A percentile compares a stretch with the other conserved stretches of the same genome.
These are phyloP conservation scores for Trimorus sp. DNA, from an alignment of 2,888 invertebrate species.

Conservation along the genomic window DNA sequence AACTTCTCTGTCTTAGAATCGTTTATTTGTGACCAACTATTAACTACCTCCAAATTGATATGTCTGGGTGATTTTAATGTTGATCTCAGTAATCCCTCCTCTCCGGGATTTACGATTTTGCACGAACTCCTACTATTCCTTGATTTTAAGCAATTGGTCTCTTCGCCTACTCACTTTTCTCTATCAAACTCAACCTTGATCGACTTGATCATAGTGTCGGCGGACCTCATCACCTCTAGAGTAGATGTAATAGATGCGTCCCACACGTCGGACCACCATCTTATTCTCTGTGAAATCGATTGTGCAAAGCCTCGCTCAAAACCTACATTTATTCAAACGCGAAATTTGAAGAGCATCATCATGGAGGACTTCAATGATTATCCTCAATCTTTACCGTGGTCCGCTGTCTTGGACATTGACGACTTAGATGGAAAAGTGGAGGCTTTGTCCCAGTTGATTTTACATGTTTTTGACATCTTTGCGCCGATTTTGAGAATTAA, in stretches of 20 bases:
- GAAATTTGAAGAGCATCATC: neutral
- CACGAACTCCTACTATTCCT: neutral
- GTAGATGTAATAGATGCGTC: neutral
- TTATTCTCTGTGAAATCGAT: neutral
- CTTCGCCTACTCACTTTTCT: neutral
- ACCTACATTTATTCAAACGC: neutral
- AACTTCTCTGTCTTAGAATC: constrained; percentile 2
- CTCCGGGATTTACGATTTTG: neutral
- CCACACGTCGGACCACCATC: neutral
- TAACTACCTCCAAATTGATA: neutral
- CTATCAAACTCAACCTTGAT: neutral
- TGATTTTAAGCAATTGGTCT: neutral
- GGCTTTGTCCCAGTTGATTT: neutral
- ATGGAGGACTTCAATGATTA: constrained; percentile 5
- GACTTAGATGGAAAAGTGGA: neutral
- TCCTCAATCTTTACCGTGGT: constrained; percentile 3
- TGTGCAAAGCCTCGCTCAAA: neutral
- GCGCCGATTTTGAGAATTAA: neutral
- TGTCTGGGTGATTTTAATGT: constrained; percentile 18
- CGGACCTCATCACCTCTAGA: neutral
- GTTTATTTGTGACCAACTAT: constrained; percentile 1
- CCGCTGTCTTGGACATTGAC: neutral
- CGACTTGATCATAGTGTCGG: neutral
- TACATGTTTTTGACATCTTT: constrained; percentile 6
- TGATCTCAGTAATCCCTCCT: neutral